Evolutionary conservation across 2,888 invertebrate species (phyloP).

Genomic region (Spilarctia lutea): DNA sequence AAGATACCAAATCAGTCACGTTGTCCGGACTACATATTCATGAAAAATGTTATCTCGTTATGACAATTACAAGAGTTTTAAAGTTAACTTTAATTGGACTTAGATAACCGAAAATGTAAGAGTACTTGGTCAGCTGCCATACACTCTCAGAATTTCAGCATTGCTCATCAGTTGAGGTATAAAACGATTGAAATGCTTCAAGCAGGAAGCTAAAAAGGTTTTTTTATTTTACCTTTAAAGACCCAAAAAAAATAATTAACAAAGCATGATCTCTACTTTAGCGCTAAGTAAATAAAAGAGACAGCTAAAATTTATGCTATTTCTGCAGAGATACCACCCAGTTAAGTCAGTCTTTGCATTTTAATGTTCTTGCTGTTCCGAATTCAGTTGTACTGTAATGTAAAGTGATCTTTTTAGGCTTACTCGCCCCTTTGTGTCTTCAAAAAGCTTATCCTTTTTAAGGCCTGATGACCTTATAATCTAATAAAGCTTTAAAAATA

Average conservation of each 20-base stretch:
- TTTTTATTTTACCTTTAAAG: not conserved
- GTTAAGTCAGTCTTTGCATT: constrained; percentile 63
- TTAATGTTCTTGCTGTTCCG: constrained; percentile 55
- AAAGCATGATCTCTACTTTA: constrained; percentile 17
- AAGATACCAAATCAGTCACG: too few species aligned
- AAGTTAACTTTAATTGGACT: not conserved
- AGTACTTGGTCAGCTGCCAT: not conserved
- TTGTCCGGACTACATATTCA: too few species aligned
- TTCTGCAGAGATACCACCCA: constrained; percentile 46
- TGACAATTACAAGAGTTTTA: too few species aligned
- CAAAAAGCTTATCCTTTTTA: constrained; percentile 16
- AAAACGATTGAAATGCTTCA: not conserved
- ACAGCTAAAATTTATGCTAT: constrained; percentile 39
- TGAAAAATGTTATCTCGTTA: too few species aligned
- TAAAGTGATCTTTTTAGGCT: constrained; percentile 45
- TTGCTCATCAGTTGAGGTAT: not conserved
- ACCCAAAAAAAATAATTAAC: not conserved
- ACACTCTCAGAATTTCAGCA: not conserved
- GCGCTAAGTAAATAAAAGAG: constrained; percentile 32
- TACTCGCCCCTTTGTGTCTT: constrained; percentile 11
- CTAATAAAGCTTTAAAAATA: too few species aligned
- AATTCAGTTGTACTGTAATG: constrained; percentile 49
- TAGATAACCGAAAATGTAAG: not conserved
- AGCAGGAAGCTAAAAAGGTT: not conserved
- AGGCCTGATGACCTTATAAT: too few species aligned